Conservation (phyloP, 1,140 invertebrate species). For the Orius laevigatus region DNA sequence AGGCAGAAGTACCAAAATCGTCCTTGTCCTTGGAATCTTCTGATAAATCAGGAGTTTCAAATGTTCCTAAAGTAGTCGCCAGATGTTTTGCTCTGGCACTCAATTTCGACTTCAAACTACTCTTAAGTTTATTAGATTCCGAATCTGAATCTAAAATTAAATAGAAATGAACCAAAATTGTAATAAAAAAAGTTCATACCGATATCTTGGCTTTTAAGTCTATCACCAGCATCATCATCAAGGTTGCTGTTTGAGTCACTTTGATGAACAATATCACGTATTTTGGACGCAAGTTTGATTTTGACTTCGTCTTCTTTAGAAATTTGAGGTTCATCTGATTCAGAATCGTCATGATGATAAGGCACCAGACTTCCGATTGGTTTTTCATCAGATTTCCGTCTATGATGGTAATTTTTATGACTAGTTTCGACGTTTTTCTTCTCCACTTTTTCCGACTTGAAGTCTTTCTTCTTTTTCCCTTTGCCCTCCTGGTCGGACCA, state of each 20-base stretch:
- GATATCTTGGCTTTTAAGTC: background rate
- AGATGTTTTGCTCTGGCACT: conserved; percentile 20
- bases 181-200: too few species aligned
- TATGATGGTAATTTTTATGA: conserved; percentile 1
- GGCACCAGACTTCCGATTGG: conserved; percentile 3
- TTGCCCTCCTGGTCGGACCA: conserved; percentile 13
- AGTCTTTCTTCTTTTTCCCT: background rate
- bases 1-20: background rate
- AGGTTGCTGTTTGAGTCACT: background rate
- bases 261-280: background rate
- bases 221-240: background rate
- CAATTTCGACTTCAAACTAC: conserved; percentile 18
- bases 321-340: background rate
- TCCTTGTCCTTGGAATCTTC: conserved; percentile 17
- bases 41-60: conserved; percentile 10
- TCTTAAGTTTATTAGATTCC: background rate
- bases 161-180: background rate
- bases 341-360: conserved; percentile 6
- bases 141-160: too few species aligned
- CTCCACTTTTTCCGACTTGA: conserved; percentile 11
- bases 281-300: conserved; percentile 6
- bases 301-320: background rate
- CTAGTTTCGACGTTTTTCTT: conserved; percentile 4
- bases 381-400: background rate
- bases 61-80: conserved; percentile 12